A percentile compares a stretch with the other conserved stretches of the same genome.
These are phyloP conservation scores for Drosophila lini DNA, from an alignment of 1,140 invertebrate species.

Conservation along the genomic window DNA sequence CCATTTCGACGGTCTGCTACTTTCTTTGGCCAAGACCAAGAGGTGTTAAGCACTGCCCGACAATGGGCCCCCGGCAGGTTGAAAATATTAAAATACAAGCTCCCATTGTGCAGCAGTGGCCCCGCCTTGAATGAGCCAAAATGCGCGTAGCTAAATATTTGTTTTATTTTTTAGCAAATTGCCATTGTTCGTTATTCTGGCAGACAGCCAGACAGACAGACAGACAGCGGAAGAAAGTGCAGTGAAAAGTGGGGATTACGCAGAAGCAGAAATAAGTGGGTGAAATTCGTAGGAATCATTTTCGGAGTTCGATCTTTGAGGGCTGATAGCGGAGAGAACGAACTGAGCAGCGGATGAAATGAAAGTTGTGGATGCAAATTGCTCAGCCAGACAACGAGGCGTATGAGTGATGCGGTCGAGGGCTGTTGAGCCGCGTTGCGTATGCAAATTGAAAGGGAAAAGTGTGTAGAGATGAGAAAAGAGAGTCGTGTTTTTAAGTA, in stretches of 20 bases:
- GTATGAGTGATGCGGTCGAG: slow-evolving; percentile 70
- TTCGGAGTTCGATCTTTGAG: slow-evolving; percentile 56
- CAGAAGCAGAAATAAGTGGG: slow-evolving; percentile 62
- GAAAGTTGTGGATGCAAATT: slow-evolving; percentile 75
- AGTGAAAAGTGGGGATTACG: slow-evolving; percentile 65
- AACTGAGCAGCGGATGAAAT: slow-evolving; percentile 44
- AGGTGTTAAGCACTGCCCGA: slow-evolving; percentile 65
- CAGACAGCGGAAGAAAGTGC: slow-evolving; percentile 66
- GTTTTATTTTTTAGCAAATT: slow-evolving; percentile 81
- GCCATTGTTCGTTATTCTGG: slow-evolving; percentile 68
- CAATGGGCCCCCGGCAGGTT: slow-evolving; percentile 63
- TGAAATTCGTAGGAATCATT: slow-evolving; percentile 75
- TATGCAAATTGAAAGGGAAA: slow-evolving; percentile 66
- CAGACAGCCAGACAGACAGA: slow-evolving; percentile 12
- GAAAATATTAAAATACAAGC: slow-evolving; percentile 53
- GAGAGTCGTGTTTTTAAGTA: slow-evolving; percentile 50
- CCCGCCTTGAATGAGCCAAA: slow-evolving; percentile 65
- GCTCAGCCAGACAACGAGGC: slow-evolving; percentile 61
- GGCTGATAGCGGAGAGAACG: slow-evolving; percentile 69
- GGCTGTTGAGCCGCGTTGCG: slow-evolving; percentile 36
- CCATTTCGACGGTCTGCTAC: slow-evolving; percentile 54
- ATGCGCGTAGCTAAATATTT: slow-evolving; percentile 77
- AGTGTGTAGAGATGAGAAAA: slow-evolving; percentile 36
- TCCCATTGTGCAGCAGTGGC: slow-evolving; percentile 45
- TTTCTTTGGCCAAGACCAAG: slow-evolving; percentile 61